These are phyloP conservation scores for Cotesia glomerata DNA, from an alignment of 1,140 invertebrate genomes.

Conservation along the genomic window DNA sequence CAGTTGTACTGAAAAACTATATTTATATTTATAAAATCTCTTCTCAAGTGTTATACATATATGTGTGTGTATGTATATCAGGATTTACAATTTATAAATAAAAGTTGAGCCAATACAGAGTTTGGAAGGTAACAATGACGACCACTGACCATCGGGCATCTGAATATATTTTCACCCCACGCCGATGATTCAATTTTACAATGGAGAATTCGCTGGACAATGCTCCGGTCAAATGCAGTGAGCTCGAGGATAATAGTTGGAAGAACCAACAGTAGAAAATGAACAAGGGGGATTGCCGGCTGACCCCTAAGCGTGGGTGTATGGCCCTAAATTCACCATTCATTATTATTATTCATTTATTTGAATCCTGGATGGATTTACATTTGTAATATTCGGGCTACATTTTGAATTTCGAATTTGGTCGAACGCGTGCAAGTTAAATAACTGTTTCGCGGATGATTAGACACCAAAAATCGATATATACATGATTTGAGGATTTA, in stretches of 20 bases:
- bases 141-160: conserved; percentile 51
- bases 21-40: neutral
- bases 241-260: conserved; percentile 24
- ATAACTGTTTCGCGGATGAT: no score
- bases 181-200: conserved; percentile 60
- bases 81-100: neutral
- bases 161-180: conserved; percentile 45
- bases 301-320: conserved; percentile 48
- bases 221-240: conserved; percentile 55
- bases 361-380: neutral
- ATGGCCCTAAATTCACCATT: neutral
- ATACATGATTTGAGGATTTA: neutral
- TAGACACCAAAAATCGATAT: neutral
- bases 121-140: conserved; percentile 46
- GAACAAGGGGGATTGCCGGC: conserved; percentile 33
- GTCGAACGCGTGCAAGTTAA: no score
- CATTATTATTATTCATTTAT: neutral
- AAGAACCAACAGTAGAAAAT: conserved; percentile 8
- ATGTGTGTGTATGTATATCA: conserved; percentile 17
- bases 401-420: no score
- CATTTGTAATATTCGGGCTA: neutral
- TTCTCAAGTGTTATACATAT: conserved; percentile 35
- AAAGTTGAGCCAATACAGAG: neutral
- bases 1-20: neutral
- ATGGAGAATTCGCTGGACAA: conserved; percentile 54